Base-by-base conservation (phyloP, 2,797 vertebrate species). In the Acanthornis magna region DNA sequence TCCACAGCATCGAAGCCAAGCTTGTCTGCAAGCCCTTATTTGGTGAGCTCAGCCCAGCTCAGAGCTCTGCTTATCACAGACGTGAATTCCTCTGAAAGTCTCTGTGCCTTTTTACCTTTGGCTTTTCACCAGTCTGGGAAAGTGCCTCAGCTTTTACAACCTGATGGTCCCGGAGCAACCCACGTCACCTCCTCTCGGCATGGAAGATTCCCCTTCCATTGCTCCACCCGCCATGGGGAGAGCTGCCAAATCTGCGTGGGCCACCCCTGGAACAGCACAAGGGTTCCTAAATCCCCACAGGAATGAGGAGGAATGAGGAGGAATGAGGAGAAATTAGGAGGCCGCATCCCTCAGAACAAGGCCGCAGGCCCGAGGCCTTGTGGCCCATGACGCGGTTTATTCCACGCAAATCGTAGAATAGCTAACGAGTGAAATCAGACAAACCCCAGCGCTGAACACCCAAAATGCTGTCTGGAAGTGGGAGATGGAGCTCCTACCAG, bases 1-100 rank as follows among this genome's bases (percentile, higher is more conserved):
- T 63, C 50, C 51, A 32, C 38, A 48, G 42, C 9, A 6, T 8
- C 0, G 13, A 93, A 82, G 77, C 94, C 94, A 74, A 76, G 9
- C n/a, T 71, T 88, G 51, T 57, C 74, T 87, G 67, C 62, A 73
- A 67, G 65, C 47, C 89, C 85, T 90, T 96, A 93, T 95, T 96
- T 96, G 94, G 93, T 87, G 88, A 97, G 73, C 85, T 88, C 88
- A 89, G 80, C 67, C 57, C 67, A 71, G 72, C 78, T 80, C 1
- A 0, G 45, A 74, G 62, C 51, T 57, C 83, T 86, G 53, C 92
- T 93, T 71, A 85, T 71, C 5, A 0, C 20, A 77, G 84, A 51
- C 0, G 0, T 48, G 20, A 85, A 91, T 86, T 87, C 86, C 75
- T 89, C 80, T 83, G 61, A 17, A 91, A 81, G 45, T 11, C 48